A percentile compares a stretch with the other conserved stretches of the same genome.
These are phyloP conservation scores for Aphidius ervi DNA, from an alignment of 1,140 invertebrate genomes.

Conservation along the genomic window DNA sequence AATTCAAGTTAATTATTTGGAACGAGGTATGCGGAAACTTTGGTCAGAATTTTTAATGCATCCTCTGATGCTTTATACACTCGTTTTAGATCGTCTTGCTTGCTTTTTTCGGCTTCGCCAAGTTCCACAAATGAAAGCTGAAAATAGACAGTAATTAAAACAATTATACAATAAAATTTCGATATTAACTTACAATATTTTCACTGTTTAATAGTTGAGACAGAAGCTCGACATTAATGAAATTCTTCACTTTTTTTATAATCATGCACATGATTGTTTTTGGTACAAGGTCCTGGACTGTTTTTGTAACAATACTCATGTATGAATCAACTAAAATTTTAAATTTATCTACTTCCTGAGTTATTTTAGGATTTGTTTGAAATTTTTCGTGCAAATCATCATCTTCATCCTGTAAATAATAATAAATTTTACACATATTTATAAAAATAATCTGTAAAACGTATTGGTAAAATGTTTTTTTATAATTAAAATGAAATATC, in stretches of 20 bases:
- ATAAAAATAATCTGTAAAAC: constrained; percentile 5
- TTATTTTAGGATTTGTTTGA: constrained; percentile 96
- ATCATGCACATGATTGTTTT: constrained; percentile 99
- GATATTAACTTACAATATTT: constrained; percentile 74
- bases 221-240: constrained; percentile 93
- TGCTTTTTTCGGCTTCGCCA: constrained; percentile 91
- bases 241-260: constrained; percentile 97
- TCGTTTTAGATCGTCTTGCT: constrained; percentile 94
- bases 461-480: not conserved
- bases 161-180: not conserved
- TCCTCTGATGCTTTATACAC: constrained; percentile 99
- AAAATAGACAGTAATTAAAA: constrained; percentile 17
- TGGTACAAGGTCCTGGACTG: constrained; percentile 94
- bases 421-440: constrained; percentile 8
- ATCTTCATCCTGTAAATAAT: constrained; percentile 29
- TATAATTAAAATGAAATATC: not conserved
- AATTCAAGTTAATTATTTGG: no score
- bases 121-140: constrained; percentile 98
- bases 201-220: constrained; percentile 95
- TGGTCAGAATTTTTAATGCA: constrained; percentile 92
- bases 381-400: constrained; percentile 53
- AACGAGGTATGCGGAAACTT: constrained; percentile 90
- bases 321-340: constrained; percentile 99
- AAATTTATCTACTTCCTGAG: constrained; percentile 98
- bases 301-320: constrained; percentile 99